Evolutionary conservation across 2,888 invertebrate species (phyloP), one percentile per base, ranked within the genome.

Genomic region (Lacanobia oleracea): DNA sequence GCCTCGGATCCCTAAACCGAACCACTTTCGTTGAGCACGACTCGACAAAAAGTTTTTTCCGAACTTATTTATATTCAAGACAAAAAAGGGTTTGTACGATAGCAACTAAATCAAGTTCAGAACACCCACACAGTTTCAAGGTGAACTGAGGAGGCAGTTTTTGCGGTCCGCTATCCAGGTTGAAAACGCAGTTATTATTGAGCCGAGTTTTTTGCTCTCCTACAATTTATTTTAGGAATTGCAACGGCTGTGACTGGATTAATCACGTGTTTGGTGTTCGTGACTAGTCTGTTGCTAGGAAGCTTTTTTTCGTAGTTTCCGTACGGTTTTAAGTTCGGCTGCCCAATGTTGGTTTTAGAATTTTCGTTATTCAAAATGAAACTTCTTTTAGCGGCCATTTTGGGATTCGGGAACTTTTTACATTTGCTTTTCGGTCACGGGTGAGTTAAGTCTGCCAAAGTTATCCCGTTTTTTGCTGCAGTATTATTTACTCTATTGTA

Each of bases 41-140:
- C 23, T 79, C 79, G 43, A 71, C 82, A 70, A 75, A 77, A 78
- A 77, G 65, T 86, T 88, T 94, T 93, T 91, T 89, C 72, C 89
- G 88, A 89, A 91, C 93, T 93, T 95, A 95, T 95, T 94, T 95
- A 94, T 94, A 94, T 95, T 94, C 94, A 93, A 94, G 92, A 93
- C 93, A 95, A 95, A 95, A 95, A 95, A 94, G 94, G 95, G 94
- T 94, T 93, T 92, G 94, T 94, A 94, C 93, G 94, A 93, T 94
- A 92, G 94, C 92, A 92, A 94, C 93, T 93, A 94, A 95, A 94
- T 95, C 94, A 94, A 93, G 93, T 93, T 94, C 89, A 93, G 91
- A 86, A 91, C 94, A 94, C 95, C 94, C 92, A 94, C 95, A 89
- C 85, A 75, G 89, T 89, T 88, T 93, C 95, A 95, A 95, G 95